A percentile compares a stretch with the other conserved stretches of the same genome.
Evolutionary conservation across 2,888 invertebrate genomes (phyloP).

Genomic region (Empis stercorea): DNA sequence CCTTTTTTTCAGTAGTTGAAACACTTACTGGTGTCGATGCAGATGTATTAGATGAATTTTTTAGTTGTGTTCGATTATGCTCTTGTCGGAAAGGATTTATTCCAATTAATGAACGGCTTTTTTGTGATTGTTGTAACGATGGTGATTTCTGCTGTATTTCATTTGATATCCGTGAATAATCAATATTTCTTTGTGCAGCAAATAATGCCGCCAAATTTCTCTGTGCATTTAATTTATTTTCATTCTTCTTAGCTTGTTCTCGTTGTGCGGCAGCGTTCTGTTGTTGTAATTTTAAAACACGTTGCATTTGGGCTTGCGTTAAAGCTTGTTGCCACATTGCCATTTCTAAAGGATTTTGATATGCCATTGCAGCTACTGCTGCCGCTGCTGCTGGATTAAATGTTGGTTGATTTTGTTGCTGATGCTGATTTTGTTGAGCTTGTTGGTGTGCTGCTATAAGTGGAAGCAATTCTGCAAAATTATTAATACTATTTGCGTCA

Average conservation of each 20-base stretch:
- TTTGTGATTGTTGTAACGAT: constrained; percentile 8
- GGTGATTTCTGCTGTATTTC: constrained; percentile 5
- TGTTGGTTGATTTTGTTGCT: constrained; percentile 10
- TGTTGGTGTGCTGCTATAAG: constrained; percentile 31
- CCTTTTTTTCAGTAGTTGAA: constrained; percentile 2
- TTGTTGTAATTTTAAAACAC: constrained; percentile 26
- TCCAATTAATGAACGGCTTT: constrained; percentile 26
- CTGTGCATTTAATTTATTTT: background rate
- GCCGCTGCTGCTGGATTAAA: constrained; percentile 14
- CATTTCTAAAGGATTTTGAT: constrained; percentile 28
- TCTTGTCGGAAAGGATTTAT: constrained; percentile 20
- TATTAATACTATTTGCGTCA: constrained; percentile 11
- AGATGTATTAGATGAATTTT: constrained; percentile 12
- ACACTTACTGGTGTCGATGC: constrained; percentile 6
- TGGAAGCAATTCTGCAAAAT: constrained; percentile 22
- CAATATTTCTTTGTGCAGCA: background rate
- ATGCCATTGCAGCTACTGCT: constrained; percentile 15
- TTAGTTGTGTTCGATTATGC: constrained; percentile 4
- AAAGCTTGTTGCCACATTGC: constrained; percentile 61
- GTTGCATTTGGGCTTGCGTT: constrained; percentile 40
- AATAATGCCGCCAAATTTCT: constrained; percentile 1
- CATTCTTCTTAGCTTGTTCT: background rate
- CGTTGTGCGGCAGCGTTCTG: background rate
- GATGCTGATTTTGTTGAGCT: constrained; percentile 11
- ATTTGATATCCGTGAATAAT: background rate